These are phyloP conservation scores for Mesocricetus auratus DNA, from an alignment of 2,113 vertebrate species.

Conservation along the genomic window DNA sequence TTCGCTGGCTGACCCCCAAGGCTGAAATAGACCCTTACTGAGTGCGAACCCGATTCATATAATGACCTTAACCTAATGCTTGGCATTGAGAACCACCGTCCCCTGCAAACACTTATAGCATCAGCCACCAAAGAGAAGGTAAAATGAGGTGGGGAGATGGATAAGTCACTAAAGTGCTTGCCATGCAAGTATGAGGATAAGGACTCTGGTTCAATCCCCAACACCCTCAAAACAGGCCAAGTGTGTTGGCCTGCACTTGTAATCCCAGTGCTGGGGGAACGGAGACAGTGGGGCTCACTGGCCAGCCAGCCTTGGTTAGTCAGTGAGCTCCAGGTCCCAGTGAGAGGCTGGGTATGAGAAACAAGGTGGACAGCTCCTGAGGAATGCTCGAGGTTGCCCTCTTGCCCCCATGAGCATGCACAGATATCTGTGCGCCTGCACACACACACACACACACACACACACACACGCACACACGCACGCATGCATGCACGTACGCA, in stretches of 20 bases:
- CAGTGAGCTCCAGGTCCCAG: background rate
- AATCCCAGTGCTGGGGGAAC: background rate
- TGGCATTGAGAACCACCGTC: background rate
- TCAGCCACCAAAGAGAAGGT: background rate
- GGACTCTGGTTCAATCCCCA: no score
- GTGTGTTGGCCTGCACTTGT: background rate
- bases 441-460: background rate
- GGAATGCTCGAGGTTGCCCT: background rate
- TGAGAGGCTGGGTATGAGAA: background rate
- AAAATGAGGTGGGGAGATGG: background rate
- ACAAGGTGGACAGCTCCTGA: background rate
- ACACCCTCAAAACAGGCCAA: background rate
- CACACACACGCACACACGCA: background rate
- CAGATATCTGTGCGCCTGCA: accelerated
- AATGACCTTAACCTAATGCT: background rate
- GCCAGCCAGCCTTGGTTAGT: background rate
- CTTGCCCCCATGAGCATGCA: no score
- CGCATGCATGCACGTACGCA: background rate
- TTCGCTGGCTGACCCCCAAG: background rate
- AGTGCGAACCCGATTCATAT: background rate
- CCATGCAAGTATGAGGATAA: background rate
- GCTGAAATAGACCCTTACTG: background rate
- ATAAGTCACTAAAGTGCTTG: background rate
- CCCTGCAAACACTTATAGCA: background rate
- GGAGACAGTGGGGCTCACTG: background rate